These are phyloP conservation scores for Phrynocephalus vlangalii DNA, from an alignment of 2,797 vertebrate genomes.

Conservation along the genomic window DNA sequence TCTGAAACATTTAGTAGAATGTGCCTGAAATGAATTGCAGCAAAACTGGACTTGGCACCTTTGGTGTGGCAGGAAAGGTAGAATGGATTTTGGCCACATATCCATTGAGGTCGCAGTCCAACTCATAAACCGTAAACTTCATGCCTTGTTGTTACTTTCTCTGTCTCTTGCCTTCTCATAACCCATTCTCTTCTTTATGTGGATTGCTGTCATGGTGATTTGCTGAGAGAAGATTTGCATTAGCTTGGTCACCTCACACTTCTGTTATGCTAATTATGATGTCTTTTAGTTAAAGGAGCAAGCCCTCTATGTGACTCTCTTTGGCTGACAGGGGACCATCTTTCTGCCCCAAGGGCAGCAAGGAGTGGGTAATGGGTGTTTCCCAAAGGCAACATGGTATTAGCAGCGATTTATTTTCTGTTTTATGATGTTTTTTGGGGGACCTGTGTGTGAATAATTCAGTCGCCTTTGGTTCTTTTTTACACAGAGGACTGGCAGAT, in stretches of 20 bases:
- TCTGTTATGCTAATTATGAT: too few species aligned
- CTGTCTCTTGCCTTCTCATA: not conserved
- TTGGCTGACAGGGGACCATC: not conserved
- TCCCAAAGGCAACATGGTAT: too few species aligned
- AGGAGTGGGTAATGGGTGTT: too few species aligned
- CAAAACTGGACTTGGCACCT: not conserved
- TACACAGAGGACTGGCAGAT: not conserved
- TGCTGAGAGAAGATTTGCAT: not conserved
- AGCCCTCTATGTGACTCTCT: not conserved
- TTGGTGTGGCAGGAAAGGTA: not conserved
- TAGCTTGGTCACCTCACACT: too few species aligned
- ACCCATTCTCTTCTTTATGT: not conserved
- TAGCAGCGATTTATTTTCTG: not conserved
- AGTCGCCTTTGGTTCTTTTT: not conserved
- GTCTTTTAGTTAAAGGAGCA: too few species aligned
- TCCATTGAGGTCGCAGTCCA: not conserved
- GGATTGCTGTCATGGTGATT: not conserved
- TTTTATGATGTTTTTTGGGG: not conserved
- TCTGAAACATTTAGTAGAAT: not conserved
- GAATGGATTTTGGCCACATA: not conserved
- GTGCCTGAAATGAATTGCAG: not conserved
- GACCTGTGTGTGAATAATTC: too few species aligned
- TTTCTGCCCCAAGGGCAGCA: too few species aligned
- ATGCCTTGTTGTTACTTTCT: not conserved
- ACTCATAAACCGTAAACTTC: too few species aligned